Conservation (phyloP, 2,113 vertebrate species). For the Pogonocichla stellata region DNA sequence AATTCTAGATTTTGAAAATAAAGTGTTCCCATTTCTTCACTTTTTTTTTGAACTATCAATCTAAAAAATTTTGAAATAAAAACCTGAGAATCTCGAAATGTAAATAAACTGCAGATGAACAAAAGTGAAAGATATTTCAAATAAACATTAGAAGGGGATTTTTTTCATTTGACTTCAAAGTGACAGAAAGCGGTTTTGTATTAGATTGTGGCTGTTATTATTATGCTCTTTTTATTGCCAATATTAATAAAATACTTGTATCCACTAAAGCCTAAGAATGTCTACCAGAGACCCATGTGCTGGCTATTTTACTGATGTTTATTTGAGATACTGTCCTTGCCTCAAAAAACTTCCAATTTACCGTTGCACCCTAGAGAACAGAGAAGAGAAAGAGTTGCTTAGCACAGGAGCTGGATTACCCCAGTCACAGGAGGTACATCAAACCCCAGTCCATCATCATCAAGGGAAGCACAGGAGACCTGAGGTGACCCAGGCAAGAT, state of each 20-base stretch:
- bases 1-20: conserved; percentile 50
- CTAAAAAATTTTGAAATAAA: conserved; percentile 2
- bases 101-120: conserved; percentile 22
- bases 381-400: background rate
- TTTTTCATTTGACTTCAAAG: conserved; percentile 5
- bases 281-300: background rate
- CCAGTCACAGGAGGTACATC: background rate
- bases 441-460: conserved; percentile 33
- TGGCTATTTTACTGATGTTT: conserved; percentile 3
- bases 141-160: background rate
- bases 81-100: background rate
- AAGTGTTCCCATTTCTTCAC: background rate
- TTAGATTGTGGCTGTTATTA: background rate
- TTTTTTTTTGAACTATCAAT: background rate
- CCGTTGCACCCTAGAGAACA: background rate
- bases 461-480: background rate
- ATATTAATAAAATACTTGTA: conserved; percentile 29
- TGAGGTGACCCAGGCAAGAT: background rate
- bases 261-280: background rate
- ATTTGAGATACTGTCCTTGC: conserved; percentile 25
- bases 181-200: background rate
- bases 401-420: conserved; percentile 14
- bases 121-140: background rate
- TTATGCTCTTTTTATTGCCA: background rate
- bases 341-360: conserved; percentile 13